phyloP scores from a whole-genome alignment of 2,113 vertebrate species.

The human region GRCh38 chr11:78497001-78497500 shows the following conservation, averaged over 20 bases:
- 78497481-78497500: not conserved
- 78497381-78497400: conserved; percentile 33
- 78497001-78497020: conserved; percentile 69
- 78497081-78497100: conserved; percentile 38
- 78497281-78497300: not conserved
- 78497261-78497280: not conserved
- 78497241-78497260: not conserved
- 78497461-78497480: not conserved
- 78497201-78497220: conserved; percentile 47
- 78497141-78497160: conserved; percentile 28
- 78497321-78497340: not conserved
- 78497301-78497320: not conserved
- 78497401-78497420: conserved; percentile 4
- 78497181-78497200: conserved; percentile 25
- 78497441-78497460: not conserved
- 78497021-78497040: conserved; percentile 64
- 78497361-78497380: conserved; percentile 35
- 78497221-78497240: conserved; percentile 38
- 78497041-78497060: conserved; percentile 45
- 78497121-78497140: conserved; percentile 57
- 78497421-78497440: conserved; percentile 1
- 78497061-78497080: conserved; percentile 53
- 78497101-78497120: conserved; percentile 40
- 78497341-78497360: not conserved
- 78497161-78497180: conserved; percentile 67